phyloP scores from a whole-genome alignment of 1,140 invertebrate genomes.

The Lasioglossum albipes region DNA sequence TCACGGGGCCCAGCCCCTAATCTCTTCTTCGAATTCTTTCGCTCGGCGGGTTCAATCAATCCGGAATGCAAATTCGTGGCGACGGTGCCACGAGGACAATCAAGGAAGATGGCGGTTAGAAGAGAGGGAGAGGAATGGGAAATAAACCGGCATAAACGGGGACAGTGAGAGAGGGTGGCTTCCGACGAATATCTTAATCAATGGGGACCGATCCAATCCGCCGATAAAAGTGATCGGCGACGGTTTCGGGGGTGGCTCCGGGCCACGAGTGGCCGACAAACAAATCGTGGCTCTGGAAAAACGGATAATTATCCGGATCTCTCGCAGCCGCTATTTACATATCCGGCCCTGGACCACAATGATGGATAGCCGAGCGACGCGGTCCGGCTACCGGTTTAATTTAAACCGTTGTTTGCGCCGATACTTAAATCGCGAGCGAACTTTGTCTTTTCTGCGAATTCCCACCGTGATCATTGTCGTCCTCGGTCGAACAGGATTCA shows the following conservation, averaged over 20 bases:
- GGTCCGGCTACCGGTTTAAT: constrained; percentile 41
- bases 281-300: constrained; percentile 54
- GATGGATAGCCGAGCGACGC: neutral
- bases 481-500: neutral
- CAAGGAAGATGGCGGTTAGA: constrained; percentile 14
- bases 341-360: constrained; percentile 19
- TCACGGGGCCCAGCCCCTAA: neutral
- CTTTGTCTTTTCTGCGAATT: constrained; percentile 30
- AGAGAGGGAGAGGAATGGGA: constrained; percentile 6
- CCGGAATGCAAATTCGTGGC: constrained; percentile 66
- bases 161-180: constrained; percentile 6
- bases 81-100: constrained; percentile 51
- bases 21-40: constrained; percentile 48
- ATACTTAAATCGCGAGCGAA: constrained; percentile 53
- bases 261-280: constrained; percentile 69
- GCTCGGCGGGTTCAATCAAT: constrained; percentile 61
- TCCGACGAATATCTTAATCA: constrained; percentile 68
- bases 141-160: constrained; percentile 43
- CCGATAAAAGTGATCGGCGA: constrained; percentile 45
- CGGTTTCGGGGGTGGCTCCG: neutral
- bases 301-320: constrained; percentile 67
- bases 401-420: constrained; percentile 66
- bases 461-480: neutral
- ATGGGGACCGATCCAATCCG: constrained; percentile 48
- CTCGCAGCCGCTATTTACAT: constrained; percentile 49